A percentile compares a stretch with the other conserved stretches of the same genome.
These are phyloP conservation scores for Rattus norvegicus DNA, from an alignment of 2,113 vertebrate species.

Conservation along the genomic window GRCr8 NC_086019.1:154561501-154562000, in stretches of 20 bases:
- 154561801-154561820: constrained; percentile 56
- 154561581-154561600: neutral
- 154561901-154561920: constrained; percentile 52
- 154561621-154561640: neutral
- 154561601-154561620: neutral
- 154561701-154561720: neutral
- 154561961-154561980: constrained; percentile 53
- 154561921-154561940: constrained; percentile 49
- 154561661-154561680: neutral
- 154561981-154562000: constrained; percentile 33
- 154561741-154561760: constrained; percentile 28
- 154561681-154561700: neutral
- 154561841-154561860: constrained; percentile 50
- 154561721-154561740: constrained; percentile 20
- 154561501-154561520: neutral
- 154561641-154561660: neutral
- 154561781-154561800: constrained; percentile 66
- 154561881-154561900: constrained; percentile 62
- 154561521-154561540: no score
- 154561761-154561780: constrained; percentile 64
- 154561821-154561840: constrained; percentile 53
- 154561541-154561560: neutral
- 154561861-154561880: constrained; percentile 41
- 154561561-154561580: neutral
- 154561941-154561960: constrained; percentile 61